Conservation (phyloP, 2,113 vertebrate genomes). For the Eulacestoma nigropectus region DNA sequence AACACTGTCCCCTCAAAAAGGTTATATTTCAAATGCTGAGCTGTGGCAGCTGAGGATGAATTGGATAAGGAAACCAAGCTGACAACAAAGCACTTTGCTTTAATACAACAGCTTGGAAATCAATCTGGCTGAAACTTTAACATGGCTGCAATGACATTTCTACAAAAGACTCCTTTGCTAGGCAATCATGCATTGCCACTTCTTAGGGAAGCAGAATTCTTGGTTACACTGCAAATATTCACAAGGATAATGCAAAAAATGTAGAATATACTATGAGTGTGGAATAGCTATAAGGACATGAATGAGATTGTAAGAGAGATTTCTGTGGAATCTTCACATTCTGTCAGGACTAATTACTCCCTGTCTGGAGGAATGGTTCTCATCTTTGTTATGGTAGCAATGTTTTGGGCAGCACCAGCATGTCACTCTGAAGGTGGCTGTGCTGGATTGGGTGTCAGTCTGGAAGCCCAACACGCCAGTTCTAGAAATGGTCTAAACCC, state of each 20-base stretch:
- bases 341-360: background rate
- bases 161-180: background rate
- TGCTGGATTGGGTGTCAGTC: background rate
- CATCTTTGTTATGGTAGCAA: background rate
- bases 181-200: background rate
- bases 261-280: accelerated
- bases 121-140: background rate
- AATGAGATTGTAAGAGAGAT: background rate
- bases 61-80: background rate
- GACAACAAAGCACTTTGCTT: background rate
- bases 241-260: background rate
- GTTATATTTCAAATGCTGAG: background rate
- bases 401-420: background rate
- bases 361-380: background rate
- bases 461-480: background rate
- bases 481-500: background rate
- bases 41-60: background rate
- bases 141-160: background rate
- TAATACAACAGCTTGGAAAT: background rate
- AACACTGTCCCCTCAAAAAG: background rate
- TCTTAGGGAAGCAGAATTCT: background rate
- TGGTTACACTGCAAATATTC: background rate
- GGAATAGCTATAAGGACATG: background rate
- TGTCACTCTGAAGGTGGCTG: background rate
- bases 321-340: background rate